Evolutionary conservation across 2,797 vertebrate species (phyloP).

Genomic region (Parauchenoglanis ngamensis): DNA sequence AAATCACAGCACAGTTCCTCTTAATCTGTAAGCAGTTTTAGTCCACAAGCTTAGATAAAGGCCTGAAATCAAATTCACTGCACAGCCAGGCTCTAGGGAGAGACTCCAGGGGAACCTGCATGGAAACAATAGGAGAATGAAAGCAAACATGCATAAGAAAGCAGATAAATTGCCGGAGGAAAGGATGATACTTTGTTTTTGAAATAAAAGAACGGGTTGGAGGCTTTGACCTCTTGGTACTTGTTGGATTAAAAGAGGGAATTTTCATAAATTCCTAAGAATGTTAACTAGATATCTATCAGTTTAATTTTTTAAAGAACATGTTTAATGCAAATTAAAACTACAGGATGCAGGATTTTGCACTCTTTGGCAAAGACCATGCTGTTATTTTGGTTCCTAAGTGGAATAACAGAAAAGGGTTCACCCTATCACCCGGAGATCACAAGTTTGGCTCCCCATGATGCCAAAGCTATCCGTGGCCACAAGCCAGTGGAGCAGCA

Average conservation of each 20-base stretch:
- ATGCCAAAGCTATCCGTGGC: neutral
- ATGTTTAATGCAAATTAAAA: neutral
- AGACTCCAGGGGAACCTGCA: conserved; percentile 47
- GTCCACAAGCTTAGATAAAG: conserved; percentile 31
- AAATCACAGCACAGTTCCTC: conserved; percentile 33
- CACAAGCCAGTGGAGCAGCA: neutral
- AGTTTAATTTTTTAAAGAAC: neutral
- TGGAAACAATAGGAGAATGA: conserved; percentile 72
- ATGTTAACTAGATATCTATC: neutral
- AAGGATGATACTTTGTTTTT: conserved; percentile 67
- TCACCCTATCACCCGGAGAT: neutral
- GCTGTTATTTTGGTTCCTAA: neutral
- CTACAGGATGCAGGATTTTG: neutral
- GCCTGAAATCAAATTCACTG: conserved; percentile 69
- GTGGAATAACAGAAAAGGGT: neutral
- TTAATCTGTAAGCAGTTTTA: conserved; percentile 28
- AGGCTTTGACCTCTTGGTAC: conserved; percentile 61
- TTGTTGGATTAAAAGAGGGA: conserved; percentile 48
- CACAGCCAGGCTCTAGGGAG: conserved; percentile 60
- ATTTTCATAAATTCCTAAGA: conserved; percentile 54
- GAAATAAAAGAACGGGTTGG: conserved; percentile 56
- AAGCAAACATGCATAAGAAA: conserved; percentile 72
- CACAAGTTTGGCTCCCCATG: neutral
- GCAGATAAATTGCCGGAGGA: conserved; percentile 73
- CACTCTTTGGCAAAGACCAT: neutral